Base-by-base conservation (phyloP, 2,888 invertebrate species). In the Caenorhabditis doughertyi region DNA sequence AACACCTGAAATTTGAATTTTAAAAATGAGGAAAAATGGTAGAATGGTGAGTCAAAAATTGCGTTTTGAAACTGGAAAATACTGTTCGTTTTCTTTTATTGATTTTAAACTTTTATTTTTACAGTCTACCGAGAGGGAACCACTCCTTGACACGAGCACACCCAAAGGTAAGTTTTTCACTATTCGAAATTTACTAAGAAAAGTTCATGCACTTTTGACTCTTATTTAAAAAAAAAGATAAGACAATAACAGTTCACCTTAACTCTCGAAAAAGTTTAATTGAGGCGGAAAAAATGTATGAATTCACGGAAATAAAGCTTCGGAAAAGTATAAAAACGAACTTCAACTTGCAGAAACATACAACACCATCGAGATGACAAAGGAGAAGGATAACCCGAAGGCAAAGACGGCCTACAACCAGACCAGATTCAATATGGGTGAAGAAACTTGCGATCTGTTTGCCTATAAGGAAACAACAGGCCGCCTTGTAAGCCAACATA, bases 121-220 rank as follows among this genome's bases (percentile, higher is more conserved):
- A 47, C 79, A 71, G 79, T 16, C 39, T 18, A 55, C 29, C 64
- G 79, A 79, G 42, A 16, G 67, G 27, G 27, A 32, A 29, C 62
- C 55, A 13, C 80, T 80, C 51, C 80, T 74, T 80, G 80, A 80
- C 80, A 74, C 35, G 68, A 62, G 16, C 35, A 70, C 51, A 39
- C n/a, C n/a, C 4, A 32, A 16, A 70, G 62, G 77, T 77, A 23
- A n/a, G 60, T 49, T 47, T n/a, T 32, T 44, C 44, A 11, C 55
- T 27, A 32, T 16, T 11, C 0, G 2, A 47, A n/a, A n/a, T 8
- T 16, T 27, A 55, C 0, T 7, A n/a, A 1, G 0, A 29, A 29
- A 29, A 55, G 4, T 25, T 13, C 11, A 29, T 55, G 55, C 1
- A 55, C 55, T 55, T 29, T 55, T 3, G 29, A 16, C 1, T 25